These are phyloP conservation scores for Mechanitis mazaeus DNA, from an alignment of 2,888 invertebrate species.

Conservation along the genomic window DNA sequence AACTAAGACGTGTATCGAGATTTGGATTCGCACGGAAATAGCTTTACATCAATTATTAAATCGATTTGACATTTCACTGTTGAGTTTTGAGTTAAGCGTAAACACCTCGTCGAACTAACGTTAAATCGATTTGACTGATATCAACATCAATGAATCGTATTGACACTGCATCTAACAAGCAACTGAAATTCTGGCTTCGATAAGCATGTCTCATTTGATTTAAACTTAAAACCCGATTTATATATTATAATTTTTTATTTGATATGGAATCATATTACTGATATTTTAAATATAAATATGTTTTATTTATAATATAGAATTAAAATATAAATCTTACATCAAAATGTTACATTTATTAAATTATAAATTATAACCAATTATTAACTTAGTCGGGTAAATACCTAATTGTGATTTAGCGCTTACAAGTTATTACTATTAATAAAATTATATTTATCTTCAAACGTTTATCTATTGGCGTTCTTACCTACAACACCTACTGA, in stretches of 20 bases:
- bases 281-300: not conserved
- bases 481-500: too few relatives aligned
- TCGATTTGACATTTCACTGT: constrained; percentile 9
- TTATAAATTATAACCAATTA: not conserved
- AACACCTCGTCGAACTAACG: constrained; percentile 46
- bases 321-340: not conserved
- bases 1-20: constrained; percentile 47
- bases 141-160: constrained; percentile 37
- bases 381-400: not conserved
- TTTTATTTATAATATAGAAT: constrained; percentile 1
- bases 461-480: too few relatives aligned
- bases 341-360: not conserved
- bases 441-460: too few relatives aligned
- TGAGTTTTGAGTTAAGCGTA: constrained; percentile 41
- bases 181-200: constrained; percentile 46
- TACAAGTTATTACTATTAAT: too few relatives aligned
- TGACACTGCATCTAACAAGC: constrained; percentile 49
- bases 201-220: constrained; percentile 47
- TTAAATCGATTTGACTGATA: constrained; percentile 43
- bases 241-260: not conserved
- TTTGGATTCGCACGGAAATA: constrained; percentile 49
- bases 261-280: not conserved
- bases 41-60: constrained; percentile 25
- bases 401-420: too few relatives aligned
- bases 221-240: constrained; percentile 5